These are phyloP conservation scores for Semnornis frantzii DNA, from an alignment of 2,113 vertebrate species.

Conservation along the genomic window DNA sequence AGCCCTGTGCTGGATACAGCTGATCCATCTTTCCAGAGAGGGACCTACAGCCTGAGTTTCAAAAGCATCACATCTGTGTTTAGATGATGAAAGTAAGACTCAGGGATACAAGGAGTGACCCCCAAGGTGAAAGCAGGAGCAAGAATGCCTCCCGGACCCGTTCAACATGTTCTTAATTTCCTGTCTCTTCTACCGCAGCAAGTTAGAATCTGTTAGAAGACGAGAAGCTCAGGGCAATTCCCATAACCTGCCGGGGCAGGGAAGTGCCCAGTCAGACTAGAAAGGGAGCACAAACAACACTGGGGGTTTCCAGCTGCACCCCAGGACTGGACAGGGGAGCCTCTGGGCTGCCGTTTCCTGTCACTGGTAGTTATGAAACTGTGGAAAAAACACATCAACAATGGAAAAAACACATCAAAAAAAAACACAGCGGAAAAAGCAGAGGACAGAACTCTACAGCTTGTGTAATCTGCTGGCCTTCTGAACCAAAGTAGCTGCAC, in stretches of 20 bases:
- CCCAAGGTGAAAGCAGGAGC: background rate
- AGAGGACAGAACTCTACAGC: background rate
- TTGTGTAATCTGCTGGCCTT: background rate
- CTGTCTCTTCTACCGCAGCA: background rate
- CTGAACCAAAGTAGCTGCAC: background rate
- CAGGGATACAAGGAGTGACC: rapidly evolving
- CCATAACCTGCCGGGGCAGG: background rate
- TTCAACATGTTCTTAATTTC: background rate
- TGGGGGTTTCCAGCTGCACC: background rate
- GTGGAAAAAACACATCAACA: rapidly evolving
- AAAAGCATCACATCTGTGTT: background rate
- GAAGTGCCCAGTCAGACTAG: background rate
- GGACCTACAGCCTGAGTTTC: background rate
- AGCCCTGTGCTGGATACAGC: background rate
- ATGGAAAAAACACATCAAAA: background rate
- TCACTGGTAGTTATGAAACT: background rate
- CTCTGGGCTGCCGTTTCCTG: background rate
- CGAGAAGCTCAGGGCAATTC: background rate
- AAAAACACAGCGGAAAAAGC: too few species aligned
- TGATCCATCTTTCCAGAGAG: background rate
- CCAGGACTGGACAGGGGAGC: background rate
- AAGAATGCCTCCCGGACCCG: background rate
- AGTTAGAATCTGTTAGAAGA: background rate
- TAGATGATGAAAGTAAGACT: background rate
- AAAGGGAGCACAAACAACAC: background rate